phyloP scores from a whole-genome alignment of 2,113 vertebrate species.

The Lepidothrix coronata region DNA sequence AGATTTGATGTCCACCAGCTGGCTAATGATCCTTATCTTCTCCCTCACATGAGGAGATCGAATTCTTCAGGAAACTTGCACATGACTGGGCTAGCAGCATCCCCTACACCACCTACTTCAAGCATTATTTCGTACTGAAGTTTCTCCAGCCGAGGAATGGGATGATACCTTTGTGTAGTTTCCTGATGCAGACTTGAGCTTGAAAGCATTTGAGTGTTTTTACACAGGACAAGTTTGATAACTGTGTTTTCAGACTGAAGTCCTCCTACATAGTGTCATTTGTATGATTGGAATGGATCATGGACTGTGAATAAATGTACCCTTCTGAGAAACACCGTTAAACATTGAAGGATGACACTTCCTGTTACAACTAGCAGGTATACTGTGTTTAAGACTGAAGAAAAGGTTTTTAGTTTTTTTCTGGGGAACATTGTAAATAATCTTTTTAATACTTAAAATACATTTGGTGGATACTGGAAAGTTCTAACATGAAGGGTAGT shows the following conservation, averaged over 20 bases:
- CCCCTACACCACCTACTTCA: constrained; percentile 85
- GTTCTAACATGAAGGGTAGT: constrained; percentile 82
- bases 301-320: constrained; percentile 71
- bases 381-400: constrained; percentile 65
- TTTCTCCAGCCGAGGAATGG: constrained; percentile 65
- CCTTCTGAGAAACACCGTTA: constrained; percentile 62
- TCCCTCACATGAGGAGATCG: constrained; percentile 97
- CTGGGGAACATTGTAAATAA: constrained; percentile 82
- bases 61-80: constrained; percentile 98
- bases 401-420: constrained; percentile 64
- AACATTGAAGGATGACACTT: constrained; percentile 60
- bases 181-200: constrained; percentile 75
- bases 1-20: constrained; percentile 94
- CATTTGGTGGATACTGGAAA: constrained; percentile 84
- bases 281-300: constrained; percentile 71
- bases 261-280: constrained; percentile 65
- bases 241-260: constrained; percentile 68
- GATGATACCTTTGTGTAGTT: constrained; percentile 73
- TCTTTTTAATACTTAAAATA: constrained; percentile 80
- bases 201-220: constrained; percentile 74
- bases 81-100: constrained; percentile 83
- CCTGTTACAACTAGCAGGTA: constrained; percentile 63
- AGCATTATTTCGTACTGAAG: constrained; percentile 93
- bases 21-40: constrained; percentile 94
- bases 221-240: constrained; percentile 68